Evolutionary conservation across 2,797 vertebrate genomes (phyloP), one percentile per base, ranked within the genome.

Genomic region (Coreius guichenoti): DNA sequence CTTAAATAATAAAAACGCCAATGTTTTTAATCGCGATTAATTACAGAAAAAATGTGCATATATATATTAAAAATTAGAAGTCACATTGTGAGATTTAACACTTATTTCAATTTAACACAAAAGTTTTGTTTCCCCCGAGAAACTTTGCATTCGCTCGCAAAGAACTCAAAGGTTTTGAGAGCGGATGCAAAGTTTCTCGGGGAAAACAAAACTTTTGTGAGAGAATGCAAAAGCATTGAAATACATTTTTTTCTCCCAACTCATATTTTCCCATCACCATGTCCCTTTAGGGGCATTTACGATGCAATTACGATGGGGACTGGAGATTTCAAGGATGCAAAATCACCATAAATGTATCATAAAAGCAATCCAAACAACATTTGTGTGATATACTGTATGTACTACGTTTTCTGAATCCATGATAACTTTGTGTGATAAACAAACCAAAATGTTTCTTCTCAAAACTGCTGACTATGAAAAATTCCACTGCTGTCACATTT

Each of bases 401-500:
- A 45, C 0, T 19, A 45, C 0, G 9, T 75, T 75, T 75, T 17
- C 16, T 54, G 0, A 31, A 49, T 45, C 72, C 45, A 16, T 12
- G 67, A 69, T 13, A 36, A 12, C 29, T 54, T 54, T 75, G 5
- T 39, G 13, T 36, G 23, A 26, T 19, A n/a, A 43, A 61, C 29
- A 58, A 39, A 77, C 51, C 21, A 33, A 23, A 39, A 16, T 9
- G 8, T 63, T 78, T 63, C 51, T 16, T 77, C 4, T 61, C 23
- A 61, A 76, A 31, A 31, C 75, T 58, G 14, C 51, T 1, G 21
- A 36, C 19, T 26, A 19, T 26, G 4, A 16, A 5, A 61, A 43
- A 78, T 63, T 43, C 36, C 56, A 61, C n/a, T 21, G 5, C 72
- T 67, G 45, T 83, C 72, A 36, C 21, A 65, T 31, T 14, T 69